Percentiles rank a stretch among this genome's conserved stretches.
These are phyloP conservation scores for Brotula barbata DNA, from an alignment of 2,797 vertebrate species.

Conservation along the genomic window DNA sequence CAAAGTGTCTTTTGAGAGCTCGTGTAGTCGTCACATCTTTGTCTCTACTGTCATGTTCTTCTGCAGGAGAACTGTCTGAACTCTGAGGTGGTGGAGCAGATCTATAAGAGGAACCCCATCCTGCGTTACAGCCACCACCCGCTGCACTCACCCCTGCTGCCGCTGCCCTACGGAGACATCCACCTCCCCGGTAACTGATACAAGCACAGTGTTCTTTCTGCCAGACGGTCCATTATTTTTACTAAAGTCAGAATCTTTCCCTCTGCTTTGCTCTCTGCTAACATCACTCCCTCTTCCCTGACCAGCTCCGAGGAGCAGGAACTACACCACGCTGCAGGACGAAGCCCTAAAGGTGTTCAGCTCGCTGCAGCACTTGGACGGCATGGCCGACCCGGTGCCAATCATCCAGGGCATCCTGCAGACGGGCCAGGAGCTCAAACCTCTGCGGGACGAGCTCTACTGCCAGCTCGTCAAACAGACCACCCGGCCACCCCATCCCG, in stretches of 20 bases:
- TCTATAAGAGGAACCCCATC: conserved; percentile 97
- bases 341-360: conserved; percentile 95
- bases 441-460: conserved; percentile 92
- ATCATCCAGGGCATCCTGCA: conserved; percentile 92
- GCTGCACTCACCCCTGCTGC: conserved; percentile 90
- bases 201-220: neutral
- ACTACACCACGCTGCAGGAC: conserved; percentile 90
- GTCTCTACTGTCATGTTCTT: neutral
- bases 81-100: conserved; percentile 93
- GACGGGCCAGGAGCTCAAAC: conserved; percentile 89
- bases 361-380: conserved; percentile 92
- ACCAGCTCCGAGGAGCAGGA: conserved; percentile 84
- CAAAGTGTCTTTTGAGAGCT: no score
- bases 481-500: conserved; percentile 83
- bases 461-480: conserved; percentile 98
- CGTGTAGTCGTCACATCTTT: no score
- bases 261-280: conserved; percentile 84
- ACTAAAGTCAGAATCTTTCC: no score
- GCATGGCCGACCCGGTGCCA: conserved; percentile 85
- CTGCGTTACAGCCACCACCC: conserved; percentile 94
- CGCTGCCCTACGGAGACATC: conserved; percentile 94
- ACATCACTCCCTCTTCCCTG: conserved; percentile 44
- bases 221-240: no score
- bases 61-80: conserved; percentile 95
- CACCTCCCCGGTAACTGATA: conserved; percentile 83